Conservation (phyloP, 2,113 vertebrate genomes). For the Meles meles region DNA sequence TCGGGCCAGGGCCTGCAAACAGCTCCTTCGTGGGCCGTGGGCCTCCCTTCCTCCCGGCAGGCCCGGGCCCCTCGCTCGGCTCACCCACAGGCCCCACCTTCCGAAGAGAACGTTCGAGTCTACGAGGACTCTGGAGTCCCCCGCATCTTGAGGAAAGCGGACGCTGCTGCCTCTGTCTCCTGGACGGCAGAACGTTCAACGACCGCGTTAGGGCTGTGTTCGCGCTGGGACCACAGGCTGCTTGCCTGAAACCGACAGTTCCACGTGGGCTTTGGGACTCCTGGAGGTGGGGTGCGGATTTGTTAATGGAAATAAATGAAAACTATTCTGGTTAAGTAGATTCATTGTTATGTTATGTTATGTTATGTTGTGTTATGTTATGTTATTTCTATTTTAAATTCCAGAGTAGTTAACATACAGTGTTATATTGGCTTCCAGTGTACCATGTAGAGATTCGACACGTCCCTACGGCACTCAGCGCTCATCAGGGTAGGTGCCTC, state of each 20-base stretch:
- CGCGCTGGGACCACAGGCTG: rapidly evolving
- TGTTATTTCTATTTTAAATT: neutral
- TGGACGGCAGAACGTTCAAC: neutral
- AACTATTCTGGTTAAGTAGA: neutral
- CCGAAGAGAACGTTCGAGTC: neutral
- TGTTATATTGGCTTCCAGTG: neutral
- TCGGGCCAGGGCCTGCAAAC: neutral
- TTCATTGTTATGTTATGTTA: neutral
- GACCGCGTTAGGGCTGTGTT: neutral
- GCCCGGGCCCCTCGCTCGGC: neutral
- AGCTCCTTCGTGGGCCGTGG: neutral
- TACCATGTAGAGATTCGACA: neutral
- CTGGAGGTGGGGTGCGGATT: neutral
- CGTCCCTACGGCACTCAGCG: neutral
- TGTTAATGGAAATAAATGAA: neutral
- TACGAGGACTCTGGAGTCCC: neutral
- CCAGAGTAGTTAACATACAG: neutral
- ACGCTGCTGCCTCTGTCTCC: neutral
- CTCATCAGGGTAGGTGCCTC: neutral
- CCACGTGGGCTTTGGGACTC: neutral
- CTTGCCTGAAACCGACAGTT: neutral
- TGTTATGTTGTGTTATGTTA: neutral
- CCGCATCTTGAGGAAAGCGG: neutral
- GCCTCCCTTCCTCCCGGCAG: neutral
- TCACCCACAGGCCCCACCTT: rapidly evolving